These are phyloP conservation scores for Prolemur simus DNA, from an alignment of 2,113 vertebrate genomes.

Conservation along the genomic window DNA sequence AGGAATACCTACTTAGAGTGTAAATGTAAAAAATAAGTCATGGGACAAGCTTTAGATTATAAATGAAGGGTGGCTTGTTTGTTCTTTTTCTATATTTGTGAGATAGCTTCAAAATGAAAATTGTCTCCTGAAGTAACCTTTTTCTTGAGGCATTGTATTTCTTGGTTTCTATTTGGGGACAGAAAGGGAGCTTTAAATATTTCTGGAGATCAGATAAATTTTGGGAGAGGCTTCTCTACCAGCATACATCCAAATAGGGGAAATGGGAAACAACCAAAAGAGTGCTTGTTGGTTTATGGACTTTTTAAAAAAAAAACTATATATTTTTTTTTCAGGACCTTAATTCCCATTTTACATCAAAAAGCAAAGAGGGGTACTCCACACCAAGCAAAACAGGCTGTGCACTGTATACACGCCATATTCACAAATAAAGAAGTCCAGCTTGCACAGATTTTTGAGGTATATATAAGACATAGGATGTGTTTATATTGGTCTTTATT, in stretches of 20 bases:
- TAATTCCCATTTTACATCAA: constrained; percentile 99
- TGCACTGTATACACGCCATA: constrained; percentile 98
- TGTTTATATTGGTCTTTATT: constrained; percentile 28
- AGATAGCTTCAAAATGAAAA: constrained; percentile 21
- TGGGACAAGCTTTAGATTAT: neutral
- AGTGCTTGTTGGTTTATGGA: neutral
- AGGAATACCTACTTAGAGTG: neutral
- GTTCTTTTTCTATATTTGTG: neutral
- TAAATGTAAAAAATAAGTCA: neutral
- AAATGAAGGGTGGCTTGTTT: neutral
- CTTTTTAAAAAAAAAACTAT: neutral
- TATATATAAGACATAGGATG: constrained; percentile 74
- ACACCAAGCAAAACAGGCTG: constrained; percentile 99
- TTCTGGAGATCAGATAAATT: neutral
- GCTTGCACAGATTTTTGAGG: constrained; percentile 99
- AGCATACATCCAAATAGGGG: neutral
- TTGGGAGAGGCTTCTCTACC: neutral
- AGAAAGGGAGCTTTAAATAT: neutral
- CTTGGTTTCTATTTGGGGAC: neutral
- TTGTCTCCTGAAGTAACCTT: neutral
- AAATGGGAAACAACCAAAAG: neutral
- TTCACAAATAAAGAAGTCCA: constrained; percentile 99
- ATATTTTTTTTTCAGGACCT: constrained; percentile 87
- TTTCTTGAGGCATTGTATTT: neutral
- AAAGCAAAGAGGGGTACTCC: constrained; percentile 99